Base-by-base conservation (phyloP, 2,888 invertebrate genomes). In the Ormyrus nitidulus region DNA sequence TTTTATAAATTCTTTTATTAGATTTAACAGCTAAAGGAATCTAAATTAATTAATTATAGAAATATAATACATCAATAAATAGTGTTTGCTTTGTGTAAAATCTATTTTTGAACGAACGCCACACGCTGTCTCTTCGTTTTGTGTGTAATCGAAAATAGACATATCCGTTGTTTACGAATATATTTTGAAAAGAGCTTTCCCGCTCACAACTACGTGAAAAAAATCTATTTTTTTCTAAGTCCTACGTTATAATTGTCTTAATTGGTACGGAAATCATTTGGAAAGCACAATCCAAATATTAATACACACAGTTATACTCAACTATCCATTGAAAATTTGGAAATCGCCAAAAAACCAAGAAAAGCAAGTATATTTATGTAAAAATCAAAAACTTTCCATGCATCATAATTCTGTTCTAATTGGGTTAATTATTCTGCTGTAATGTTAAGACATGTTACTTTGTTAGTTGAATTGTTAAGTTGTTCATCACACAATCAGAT, bases 41-140 rank as follows among this genome's bases (percentile, higher is more conserved):
- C 44, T 59, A 13, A 62, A 66, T 44, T 48, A 10, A 65, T 53
- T 66, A 58, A 51, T 48, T 48, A 51, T 9, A 59, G 13, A 66
- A 44, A 66, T 66, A 13, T n/a, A 59, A 49, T 49, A 69, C 5
- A 11, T n/a, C 13, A 58, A 58, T 11, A 58, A 58, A 58, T n/a
- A 58, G n/a, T n/a, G 13, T 13, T 58, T 58, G 9, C 77, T 82
- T 80, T 82, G 77, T 80, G 71, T 68, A 80, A 79, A 82, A 79
- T 80, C 81, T 82, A 82, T 79, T 79, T 80, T 74, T 56, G 64
- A 11, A 68, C 64, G 34, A 34, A 13, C 69, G 53, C 58, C 54
- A 64, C 59, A 66, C 34, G 62, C 76, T 75, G 75, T 70, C 77
- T 77, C 69, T 66, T 81, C 49, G 10, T 51, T 56, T 59, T 59